Evolutionary conservation across 2,888 invertebrate genomes (phyloP), one percentile per base, ranked within the genome.

Genomic region (Drosophila merina): DNA sequence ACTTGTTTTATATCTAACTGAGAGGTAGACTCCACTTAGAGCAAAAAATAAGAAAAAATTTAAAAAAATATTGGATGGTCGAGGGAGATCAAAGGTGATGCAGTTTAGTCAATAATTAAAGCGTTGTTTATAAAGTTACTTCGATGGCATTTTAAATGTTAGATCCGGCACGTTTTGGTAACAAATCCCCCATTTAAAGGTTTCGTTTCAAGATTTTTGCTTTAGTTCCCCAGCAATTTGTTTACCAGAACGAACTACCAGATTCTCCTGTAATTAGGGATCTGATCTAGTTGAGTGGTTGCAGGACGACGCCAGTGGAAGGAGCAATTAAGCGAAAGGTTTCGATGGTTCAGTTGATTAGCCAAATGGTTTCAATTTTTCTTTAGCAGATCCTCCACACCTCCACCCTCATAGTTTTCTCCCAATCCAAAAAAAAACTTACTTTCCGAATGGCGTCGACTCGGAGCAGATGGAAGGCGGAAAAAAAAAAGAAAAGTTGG

Each of bases 41-140:
- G 63, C 25, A 51, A 51, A 56, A 51, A 38, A 6, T 33, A 12
- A 28, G 40, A 56, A 9, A 3, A 42, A 47, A 30, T 20, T 40
- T 31, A 58, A 52, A 49, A 45, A 47, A 36, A 54, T 14, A 31
- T 44, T 8, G 33, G 36, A 28, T 36, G 57, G 57, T 47, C 36
- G 60, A 66, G 28, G 55, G 44, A 72, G 20, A 74, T 51, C 64
- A 70, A 80, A 74, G 74, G 84, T 81, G 81, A 84, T 84, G 76
- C 71, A 73, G 69, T 76, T 49, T 66, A 71, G 55, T 57, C 47
- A 59, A 68, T 67, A 83, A 70, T 40, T 45, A 52, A 54, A 56
- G 63, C 73, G 77, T 79, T 79, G 83, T 75, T 71, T 75, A 67
- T 71, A 82, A 77, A 69, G 77, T 82, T 76, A 75, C 70, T 79